Evolutionary conservation across 2,888 invertebrate species (phyloP), one percentile per base, ranked within the genome.

Genomic region (Chalcosyrphus nemorum): DNA sequence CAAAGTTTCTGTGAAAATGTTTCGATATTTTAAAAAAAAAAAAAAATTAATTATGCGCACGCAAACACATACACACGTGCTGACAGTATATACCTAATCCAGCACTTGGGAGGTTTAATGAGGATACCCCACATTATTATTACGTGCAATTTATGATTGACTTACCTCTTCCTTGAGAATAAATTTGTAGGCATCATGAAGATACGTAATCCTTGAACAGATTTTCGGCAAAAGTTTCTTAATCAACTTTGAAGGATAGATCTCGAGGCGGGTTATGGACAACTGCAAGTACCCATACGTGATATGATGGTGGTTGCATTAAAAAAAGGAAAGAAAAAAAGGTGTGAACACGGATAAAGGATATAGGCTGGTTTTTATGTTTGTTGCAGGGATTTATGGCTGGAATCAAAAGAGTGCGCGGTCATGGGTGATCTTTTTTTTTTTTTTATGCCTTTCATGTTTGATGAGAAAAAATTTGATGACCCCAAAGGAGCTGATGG

Each of bases 91-190:
- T n/a, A n/a, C n/a, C 27, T 52, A 29, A 24, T 45, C 45, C 45
- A 27, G 27, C 50, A 52, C 50, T 61, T 43, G 27, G 19, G 29
- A 17, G 15, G 17, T 45, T 29, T 27, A 43, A 61, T 61, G 29
- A 29, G 43, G 15, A 1, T 6, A 4, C 11, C 11, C 11, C 41
- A 35, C n/a, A 9, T n/a, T 5, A 6, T 3, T n/a, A n/a, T 6
- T 0, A 38, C 6, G n/a, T n/a, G n/a, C n/a, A n/a, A n/a, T n/a
- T 13, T 11, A 19, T 27, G 3, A 29, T 6, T 15, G 27, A 66
- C 89, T 89, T 87, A 92, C 92, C 90, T 91, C 89, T 87, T 92
- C 91, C 52, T 88, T 86, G 4, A 87, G 80, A 72, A 92, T 89
- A 84, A 91, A 92, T 86, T 87, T 88, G 86, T 89, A 89, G 76